A percentile compares a stretch with the other conserved stretches of the same genome.
phyloP scores from a whole-genome alignment of 2,113 vertebrate species.

The Trochalopteron elliotii region DNA sequence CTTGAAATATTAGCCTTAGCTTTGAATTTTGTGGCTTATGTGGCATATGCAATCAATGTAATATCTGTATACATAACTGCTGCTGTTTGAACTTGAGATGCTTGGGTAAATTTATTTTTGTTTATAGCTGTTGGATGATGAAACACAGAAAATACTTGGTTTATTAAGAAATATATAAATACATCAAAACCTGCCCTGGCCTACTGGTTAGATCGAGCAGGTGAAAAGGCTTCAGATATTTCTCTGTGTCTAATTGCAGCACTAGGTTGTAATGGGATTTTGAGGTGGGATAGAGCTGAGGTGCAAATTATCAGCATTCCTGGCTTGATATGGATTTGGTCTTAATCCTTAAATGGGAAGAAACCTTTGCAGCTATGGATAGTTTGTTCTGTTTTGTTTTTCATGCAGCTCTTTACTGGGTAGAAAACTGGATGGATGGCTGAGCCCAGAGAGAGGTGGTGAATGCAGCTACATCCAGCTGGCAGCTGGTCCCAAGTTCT shows the following conservation, averaged over 20 bases:
- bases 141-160: neutral
- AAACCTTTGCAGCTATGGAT: neutral
- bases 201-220: neutral
- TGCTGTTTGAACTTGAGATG: constrained; percentile 11
- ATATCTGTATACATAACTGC: neutral
- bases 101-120: neutral
- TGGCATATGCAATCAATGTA: neutral
- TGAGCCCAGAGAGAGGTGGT: neutral
- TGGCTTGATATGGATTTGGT: neutral
- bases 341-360: neutral
- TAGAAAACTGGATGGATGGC: neutral
- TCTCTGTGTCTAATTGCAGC: neutral
- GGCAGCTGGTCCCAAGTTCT: rapidly evolving
- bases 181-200: neutral
- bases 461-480: neutral
- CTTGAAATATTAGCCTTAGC: constrained; percentile 25
- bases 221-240: neutral
- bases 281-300: neutral
- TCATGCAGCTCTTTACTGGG: neutral
- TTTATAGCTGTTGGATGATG: neutral
- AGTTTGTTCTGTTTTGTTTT: neutral
- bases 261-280: neutral
- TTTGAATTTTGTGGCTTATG: constrained; percentile 4
- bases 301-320: neutral
- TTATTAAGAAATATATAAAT: neutral